Base-by-base conservation (phyloP, 2,113 vertebrate genomes). In the Phaethornis superciliosus region DNA sequence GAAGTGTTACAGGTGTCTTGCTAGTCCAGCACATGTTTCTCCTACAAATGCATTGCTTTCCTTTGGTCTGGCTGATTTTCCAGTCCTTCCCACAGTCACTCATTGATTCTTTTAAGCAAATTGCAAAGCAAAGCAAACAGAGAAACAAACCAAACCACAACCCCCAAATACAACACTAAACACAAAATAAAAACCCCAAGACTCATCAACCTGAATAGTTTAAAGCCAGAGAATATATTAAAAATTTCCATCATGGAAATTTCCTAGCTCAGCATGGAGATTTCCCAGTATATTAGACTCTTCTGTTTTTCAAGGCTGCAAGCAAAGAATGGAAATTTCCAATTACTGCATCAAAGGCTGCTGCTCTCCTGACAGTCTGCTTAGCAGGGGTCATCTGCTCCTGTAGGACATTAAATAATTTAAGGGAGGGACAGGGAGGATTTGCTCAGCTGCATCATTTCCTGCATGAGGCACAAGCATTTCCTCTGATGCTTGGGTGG, bases 251-350 rank as follows among this genome's bases (percentile, higher is more conserved):
- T 97, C 81, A 79, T 98, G 98, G 97, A 98, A 98, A 98, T 97
- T 98, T 98, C 97, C 98, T 96, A 97, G 94, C 96, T 94, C 89
- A 96, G 89, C 96, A 89, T 95, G 96, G 97, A 96, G 97, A 97
- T 97, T 98, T 98, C 97, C 96, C 95, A 97, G 97, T 96, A 67
- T 97, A 96, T 97, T 91, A 96, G 96, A 96, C 89, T 96, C 95
- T 97, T 97, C 84, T 96, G 97, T 96, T 96, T 97, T 92, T 92
- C 95, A 96, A 97, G 93, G 96, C 97, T 98, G 97, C 95, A 96
- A 98, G 97, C 97, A 98, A 97, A 98, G 98, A 97, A 98, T 98
- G 98, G 98, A 98, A 98, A 98, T 98, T 98, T 98, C 98, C 98
- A 97, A 97, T 98, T 96, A 97, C 97, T 97, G 97, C 98, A 98